These are phyloP conservation scores for Phengaris alcon DNA, from an alignment of 2,888 invertebrate species.

Conservation along the genomic window DNA sequence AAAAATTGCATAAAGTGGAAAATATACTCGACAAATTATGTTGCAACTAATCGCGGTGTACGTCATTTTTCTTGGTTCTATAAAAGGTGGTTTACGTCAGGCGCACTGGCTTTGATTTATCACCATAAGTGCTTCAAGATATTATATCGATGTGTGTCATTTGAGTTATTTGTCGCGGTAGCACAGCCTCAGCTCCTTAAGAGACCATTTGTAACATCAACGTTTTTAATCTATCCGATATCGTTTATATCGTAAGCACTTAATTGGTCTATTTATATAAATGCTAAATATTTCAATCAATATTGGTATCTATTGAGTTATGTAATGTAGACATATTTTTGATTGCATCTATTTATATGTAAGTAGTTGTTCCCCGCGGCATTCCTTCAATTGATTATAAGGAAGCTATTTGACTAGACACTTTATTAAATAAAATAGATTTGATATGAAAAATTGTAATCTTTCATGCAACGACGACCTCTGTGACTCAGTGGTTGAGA, in stretches of 20 bases:
- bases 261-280: slow-evolving; percentile 31
- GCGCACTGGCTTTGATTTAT: slow-evolving; percentile 45
- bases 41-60: slow-evolving; percentile 32
- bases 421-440: not conserved
- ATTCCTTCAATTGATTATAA: not conserved
- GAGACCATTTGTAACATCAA: slow-evolving; percentile 37
- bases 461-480: too few relatives aligned
- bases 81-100: slow-evolving; percentile 57
- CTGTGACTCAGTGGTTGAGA: too few relatives aligned
- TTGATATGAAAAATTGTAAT: not conserved
- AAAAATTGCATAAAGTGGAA: slow-evolving; percentile 22
- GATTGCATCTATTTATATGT: slow-evolving; percentile 9
- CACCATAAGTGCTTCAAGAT: slow-evolving; percentile 41
- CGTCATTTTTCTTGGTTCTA: slow-evolving; percentile 54
- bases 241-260: slow-evolving; percentile 33
- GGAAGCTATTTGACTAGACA: not conserved
- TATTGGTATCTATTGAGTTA: slow-evolving; percentile 30
- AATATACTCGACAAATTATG: slow-evolving; percentile 26
- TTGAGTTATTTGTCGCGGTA: slow-evolving; percentile 48
- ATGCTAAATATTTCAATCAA: slow-evolving; percentile 28
- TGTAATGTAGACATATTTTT: slow-evolving; percentile 24
- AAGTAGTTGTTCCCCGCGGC: not conserved
- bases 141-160: slow-evolving; percentile 44
- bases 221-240: slow-evolving; percentile 42
- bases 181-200: slow-evolving; percentile 36